Percentiles rank a stretch among this genome's conserved stretches.
Evolutionary conservation across 2,797 vertebrate species (phyloP).

Genomic region (Borostomias antarcticus): DNA sequence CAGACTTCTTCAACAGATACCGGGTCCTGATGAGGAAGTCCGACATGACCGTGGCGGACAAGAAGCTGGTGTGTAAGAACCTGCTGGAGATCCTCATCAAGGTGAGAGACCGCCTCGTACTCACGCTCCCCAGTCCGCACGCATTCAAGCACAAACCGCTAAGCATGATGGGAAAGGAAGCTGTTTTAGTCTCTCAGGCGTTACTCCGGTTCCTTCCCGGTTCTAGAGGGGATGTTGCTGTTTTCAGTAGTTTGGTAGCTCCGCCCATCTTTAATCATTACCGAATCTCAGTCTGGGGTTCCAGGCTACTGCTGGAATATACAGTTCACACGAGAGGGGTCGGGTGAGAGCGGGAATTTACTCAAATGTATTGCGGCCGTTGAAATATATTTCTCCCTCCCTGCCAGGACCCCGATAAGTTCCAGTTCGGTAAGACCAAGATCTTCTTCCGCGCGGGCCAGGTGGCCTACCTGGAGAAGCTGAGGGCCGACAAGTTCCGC

Average conservation of each 20-base stretch:
- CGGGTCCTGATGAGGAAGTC: constrained; percentile 88
- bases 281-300: neutral
- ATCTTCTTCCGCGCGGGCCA: constrained; percentile 98
- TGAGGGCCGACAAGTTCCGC: constrained; percentile 90
- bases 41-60: constrained; percentile 78
- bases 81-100: constrained; percentile 87
- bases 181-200: neutral
- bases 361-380: too few species aligned
- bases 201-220: neutral
- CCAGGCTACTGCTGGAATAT: neutral
- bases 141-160: neutral
- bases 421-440: constrained; percentile 94
- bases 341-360: too few species aligned
- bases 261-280: neutral
- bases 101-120: constrained; percentile 68
- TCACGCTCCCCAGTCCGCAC: too few species aligned
- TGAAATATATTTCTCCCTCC: too few species aligned
- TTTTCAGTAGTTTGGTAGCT: neutral
- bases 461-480: constrained; percentile 95
- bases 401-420: constrained; percentile 91
- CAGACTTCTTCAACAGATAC: constrained; percentile 92
- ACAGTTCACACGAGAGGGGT: too few species aligned
- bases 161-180: neutral
- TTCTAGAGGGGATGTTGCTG: neutral
- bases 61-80: constrained; percentile 83